Percentiles rank a stretch among this genome's conserved stretches.
These are phyloP conservation scores for Romanogobio albipinnatus DNA, from an alignment of 2,113 vertebrate species.

Conservation along the genomic window DNA sequence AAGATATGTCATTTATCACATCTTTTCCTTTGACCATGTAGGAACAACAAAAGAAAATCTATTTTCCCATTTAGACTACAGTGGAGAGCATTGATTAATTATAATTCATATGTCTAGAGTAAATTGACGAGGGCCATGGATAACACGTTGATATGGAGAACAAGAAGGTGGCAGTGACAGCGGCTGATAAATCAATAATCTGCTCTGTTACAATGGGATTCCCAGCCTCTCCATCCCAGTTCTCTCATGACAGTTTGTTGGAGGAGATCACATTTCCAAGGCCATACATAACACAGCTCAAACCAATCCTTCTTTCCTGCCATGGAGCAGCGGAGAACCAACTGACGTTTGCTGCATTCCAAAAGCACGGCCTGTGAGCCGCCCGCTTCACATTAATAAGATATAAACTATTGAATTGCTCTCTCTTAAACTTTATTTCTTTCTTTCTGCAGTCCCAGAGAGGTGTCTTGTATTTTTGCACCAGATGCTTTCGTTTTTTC, in stretches of 20 bases:
- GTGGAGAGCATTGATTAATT: conserved; percentile 62
- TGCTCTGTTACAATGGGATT: conserved; percentile 54
- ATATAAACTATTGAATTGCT: conserved; percentile 21
- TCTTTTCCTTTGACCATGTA: conserved; percentile 33
- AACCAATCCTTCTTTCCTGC: not conserved
- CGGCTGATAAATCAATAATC: conserved; percentile 62
- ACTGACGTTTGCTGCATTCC: not conserved
- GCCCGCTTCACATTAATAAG: conserved; percentile 31
- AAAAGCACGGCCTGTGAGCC: not conserved
- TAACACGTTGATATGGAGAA: conserved; percentile 53
- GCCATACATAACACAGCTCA: conserved; percentile 38
- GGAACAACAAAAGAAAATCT: conserved; percentile 60
- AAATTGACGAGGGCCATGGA: conserved; percentile 43
- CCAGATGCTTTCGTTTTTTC: conserved; percentile 16
- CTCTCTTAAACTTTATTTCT: not conserved
- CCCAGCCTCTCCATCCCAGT: conserved; percentile 51
- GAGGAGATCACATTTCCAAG: conserved; percentile 56
- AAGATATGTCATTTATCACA: conserved; percentile 46
- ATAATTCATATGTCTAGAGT: conserved; percentile 55
- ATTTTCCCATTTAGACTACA: conserved; percentile 62
- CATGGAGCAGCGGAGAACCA: not conserved
- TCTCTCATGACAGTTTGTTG: conserved; percentile 63
- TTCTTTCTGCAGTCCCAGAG: not conserved
- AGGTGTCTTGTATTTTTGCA: conserved; percentile 13
- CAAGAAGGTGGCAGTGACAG: conserved; percentile 58